Evolutionary conservation across 2,888 invertebrate genomes (phyloP).

Genomic region (Acanthosoma haemorrhoidale): DNA sequence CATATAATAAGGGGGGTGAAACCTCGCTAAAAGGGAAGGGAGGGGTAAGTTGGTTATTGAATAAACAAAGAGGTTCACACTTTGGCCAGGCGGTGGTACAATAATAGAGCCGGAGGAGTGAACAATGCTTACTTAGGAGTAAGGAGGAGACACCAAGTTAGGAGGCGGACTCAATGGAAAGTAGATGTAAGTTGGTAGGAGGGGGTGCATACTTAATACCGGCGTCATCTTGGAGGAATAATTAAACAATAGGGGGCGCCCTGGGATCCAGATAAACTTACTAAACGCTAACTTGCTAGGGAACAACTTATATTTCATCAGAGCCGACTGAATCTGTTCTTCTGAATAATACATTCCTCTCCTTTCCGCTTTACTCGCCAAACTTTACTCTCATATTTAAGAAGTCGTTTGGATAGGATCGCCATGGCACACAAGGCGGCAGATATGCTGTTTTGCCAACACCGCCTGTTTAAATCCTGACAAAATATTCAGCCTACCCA

Average conservation of each 20-base stretch:
- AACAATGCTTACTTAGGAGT: constrained; percentile 18
- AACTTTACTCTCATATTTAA: constrained; percentile 5
- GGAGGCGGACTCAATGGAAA: constrained; percentile 36
- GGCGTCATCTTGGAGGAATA: constrained; percentile 38
- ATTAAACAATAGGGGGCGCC: constrained; percentile 36
- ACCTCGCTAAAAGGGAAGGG: background rate
- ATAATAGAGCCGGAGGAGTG: constrained; percentile 23
- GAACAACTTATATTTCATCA: constrained; percentile 38
- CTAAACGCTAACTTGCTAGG: constrained; percentile 38
- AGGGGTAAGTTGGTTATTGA: constrained; percentile 25
- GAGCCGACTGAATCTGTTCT: constrained; percentile 28
- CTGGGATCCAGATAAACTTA: constrained; percentile 34
- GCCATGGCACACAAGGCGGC: too few species aligned
- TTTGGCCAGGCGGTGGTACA: constrained; percentile 18
- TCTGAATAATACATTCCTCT: constrained; percentile 38
- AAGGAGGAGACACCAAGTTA: constrained; percentile 25
- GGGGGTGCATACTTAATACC: constrained; percentile 38
- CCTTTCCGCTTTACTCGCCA: constrained; percentile 18
- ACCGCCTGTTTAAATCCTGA: too few species aligned
- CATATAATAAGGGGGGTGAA: constrained; percentile 14
- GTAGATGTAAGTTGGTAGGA: constrained; percentile 34
- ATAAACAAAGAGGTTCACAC: constrained; percentile 28
- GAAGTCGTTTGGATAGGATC: background rate
- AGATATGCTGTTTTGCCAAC: too few species aligned
- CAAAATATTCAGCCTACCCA: too few species aligned